Percentiles rank a stretch among this genome's conserved stretches.
Evolutionary conservation across 1,140 invertebrate species (phyloP).

Genomic region (Sminthurinus signatus): DNA sequence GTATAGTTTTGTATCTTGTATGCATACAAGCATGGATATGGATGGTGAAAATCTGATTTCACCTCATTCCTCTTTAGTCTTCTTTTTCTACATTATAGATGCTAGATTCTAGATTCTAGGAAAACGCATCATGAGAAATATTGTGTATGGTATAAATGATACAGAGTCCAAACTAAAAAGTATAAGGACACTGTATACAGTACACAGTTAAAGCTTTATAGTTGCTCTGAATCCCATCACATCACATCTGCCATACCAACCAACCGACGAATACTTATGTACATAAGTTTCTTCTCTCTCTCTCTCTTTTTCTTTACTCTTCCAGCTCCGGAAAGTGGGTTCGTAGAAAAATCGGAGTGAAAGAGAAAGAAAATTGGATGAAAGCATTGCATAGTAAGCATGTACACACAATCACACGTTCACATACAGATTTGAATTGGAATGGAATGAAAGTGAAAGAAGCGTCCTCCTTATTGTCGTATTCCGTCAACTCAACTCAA

Average conservation of each 20-base stretch:
- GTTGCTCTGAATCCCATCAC: no score
- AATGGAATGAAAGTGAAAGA: constrained; percentile 35
- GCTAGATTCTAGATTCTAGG: no score
- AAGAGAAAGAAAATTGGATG: constrained; percentile 41
- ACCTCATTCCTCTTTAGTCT: constrained; percentile 19
- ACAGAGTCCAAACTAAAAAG: no score
- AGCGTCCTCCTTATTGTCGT: constrained; percentile 21
- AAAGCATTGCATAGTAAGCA: constrained; percentile 41
- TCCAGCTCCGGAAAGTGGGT: constrained; percentile 21
- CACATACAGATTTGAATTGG: constrained; percentile 34
- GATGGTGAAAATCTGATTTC: constrained; percentile 4
- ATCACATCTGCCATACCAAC: constrained; percentile 26
- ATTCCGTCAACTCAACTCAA: constrained; percentile 18
- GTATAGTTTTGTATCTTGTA: no score
- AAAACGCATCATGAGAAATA: constrained; percentile 22
- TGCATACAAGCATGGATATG: no score
- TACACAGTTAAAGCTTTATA: no score
- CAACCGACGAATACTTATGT: no score
- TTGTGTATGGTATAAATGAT: no score
- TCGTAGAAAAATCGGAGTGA: constrained; percentile 26
- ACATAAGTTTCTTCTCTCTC: no score
- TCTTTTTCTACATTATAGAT: no score
- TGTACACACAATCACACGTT: constrained; percentile 28
- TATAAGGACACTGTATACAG: no score
- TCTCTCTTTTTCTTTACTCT: no score